Evolutionary conservation across 2,113 vertebrate species (phyloP), one percentile per base, ranked within the genome.

Genomic region (Lepus timidus): DNA sequence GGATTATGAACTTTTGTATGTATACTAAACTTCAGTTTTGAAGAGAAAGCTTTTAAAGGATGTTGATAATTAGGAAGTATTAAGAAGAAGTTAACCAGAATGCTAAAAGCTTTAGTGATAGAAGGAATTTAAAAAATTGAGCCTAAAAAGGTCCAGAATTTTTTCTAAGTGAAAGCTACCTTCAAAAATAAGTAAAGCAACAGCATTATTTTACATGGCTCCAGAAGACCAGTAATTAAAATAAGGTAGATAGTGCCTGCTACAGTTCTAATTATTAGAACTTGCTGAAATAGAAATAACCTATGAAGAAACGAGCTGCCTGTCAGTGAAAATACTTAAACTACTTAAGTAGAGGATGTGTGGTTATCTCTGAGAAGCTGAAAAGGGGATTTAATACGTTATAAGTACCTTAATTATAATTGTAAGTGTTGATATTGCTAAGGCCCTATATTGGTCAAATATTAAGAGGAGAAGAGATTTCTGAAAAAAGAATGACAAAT

Each of bases 301-400:
- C 20, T 95, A 68, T 44, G 88, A 89, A 82, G 64, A 75, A 94
- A 95, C 65, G 58, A 86, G 39, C 36, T 90, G 39, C 3, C 27
- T 85, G 75, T 75, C 44, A 93, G 19, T 75, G 27, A 52, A 95
- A 94, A 73, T 85, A 68, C 85, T 92, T 82, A 81, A 93, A 76
- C 13, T 89, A 78, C 90, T 87, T 78, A 81, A 68, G 36, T 39
- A 71, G 23, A 86, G 27, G 29, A 22, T 82, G 19, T 29, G 14
- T 25, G 4, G 14, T 23, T 39, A 80, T 81, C 55, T 91, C 22
- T 90, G 36, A 62, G 33, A 81, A 79, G 10, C 13, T 85, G 33
- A 81, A 92, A 79, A 81, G 3, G 1, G 20, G 13, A 70, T 81
- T 73, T 13, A 61, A 31, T 85, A 68, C 49, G 90, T 84, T 20